phyloP scores from a whole-genome alignment of 2,113 vertebrate species.

The Poecilia latipinna region DNA sequence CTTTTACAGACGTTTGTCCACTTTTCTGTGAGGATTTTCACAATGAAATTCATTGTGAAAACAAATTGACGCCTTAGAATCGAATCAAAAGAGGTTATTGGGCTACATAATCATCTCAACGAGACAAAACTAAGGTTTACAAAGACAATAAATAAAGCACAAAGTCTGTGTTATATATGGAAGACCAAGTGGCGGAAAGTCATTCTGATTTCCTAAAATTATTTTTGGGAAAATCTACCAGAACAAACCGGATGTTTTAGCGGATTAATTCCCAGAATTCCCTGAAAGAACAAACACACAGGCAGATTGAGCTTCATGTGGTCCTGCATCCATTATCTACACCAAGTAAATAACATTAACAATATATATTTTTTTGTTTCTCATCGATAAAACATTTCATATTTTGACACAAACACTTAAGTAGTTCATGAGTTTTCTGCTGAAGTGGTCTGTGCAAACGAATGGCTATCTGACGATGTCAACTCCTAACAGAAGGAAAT shows the following conservation, averaged over 20 bases:
- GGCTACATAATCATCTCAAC: constrained; percentile 10
- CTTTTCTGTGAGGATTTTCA: constrained; percentile 21
- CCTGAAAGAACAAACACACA: constrained; percentile 21
- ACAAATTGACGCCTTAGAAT: neutral
- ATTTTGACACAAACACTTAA: constrained; percentile 3
- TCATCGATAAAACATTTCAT: constrained; percentile 19
- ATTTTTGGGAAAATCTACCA: neutral
- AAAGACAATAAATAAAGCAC: constrained; percentile 24
- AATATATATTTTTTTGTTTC: constrained; percentile 7
- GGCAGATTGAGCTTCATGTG: constrained; percentile 37
- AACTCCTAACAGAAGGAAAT: constrained; percentile 15
- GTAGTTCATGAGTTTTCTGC: constrained; percentile 5
- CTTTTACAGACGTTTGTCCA: neutral
- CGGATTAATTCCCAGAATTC: constrained; percentile 2
- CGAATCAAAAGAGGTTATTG: neutral
- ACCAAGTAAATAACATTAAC: constrained; percentile 11
- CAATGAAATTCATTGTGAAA: constrained; percentile 13
- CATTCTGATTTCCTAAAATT: constrained; percentile 2
- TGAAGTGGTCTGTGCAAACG: constrained; percentile 22
- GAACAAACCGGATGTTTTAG: constrained; percentile 1
- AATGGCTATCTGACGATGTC: constrained; percentile 14
- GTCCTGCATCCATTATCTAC: constrained; percentile 23
- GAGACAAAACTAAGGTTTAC: constrained; percentile 17
- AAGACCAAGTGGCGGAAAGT: constrained; percentile 21
- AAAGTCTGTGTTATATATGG: constrained; percentile 26